phyloP scores from a whole-genome alignment of 2,888 invertebrate species.

The Chorisops tibialis region DNA sequence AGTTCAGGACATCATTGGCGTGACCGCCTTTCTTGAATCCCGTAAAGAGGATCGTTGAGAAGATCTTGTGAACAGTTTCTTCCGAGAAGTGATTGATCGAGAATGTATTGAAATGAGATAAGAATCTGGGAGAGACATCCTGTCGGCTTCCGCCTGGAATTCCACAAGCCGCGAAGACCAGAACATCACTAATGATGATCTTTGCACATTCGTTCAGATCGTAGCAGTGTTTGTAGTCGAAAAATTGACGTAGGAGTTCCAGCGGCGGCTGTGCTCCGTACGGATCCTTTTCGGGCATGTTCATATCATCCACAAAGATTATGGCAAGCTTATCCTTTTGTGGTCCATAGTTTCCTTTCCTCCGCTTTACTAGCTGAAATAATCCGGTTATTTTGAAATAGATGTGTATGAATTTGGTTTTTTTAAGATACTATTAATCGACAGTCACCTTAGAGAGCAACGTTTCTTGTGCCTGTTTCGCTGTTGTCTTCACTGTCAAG shows the following conservation, averaged over 20 bases:
- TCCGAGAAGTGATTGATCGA: conserved; percentile 84
- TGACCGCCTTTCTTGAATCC: conserved; percentile 77
- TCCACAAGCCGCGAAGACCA: conserved; percentile 86
- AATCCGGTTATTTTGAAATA: not conserved
- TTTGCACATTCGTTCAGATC: conserved; percentile 80
- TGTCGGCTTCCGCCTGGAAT: conserved; percentile 91
- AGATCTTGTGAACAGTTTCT: conserved; percentile 85
- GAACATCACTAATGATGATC: conserved; percentile 71
- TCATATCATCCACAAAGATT: conserved; percentile 87
- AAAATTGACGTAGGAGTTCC: conserved; percentile 80
- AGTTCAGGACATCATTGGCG: conserved; percentile 66
- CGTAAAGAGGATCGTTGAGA: conserved; percentile 71
- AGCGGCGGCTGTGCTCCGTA: conserved; percentile 89
- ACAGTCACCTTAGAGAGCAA: conserved; percentile 63
- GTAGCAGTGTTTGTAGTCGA: conserved; percentile 88
- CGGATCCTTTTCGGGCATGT: conserved; percentile 84
- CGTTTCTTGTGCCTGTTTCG: conserved; percentile 84
- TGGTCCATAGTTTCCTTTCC: conserved; percentile 81
- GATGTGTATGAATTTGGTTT: no score
- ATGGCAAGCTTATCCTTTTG: conserved; percentile 75
- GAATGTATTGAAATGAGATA: conserved; percentile 84
- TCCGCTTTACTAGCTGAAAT: conserved; percentile 62
- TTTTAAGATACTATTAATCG: no score
- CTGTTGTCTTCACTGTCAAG: conserved; percentile 83
- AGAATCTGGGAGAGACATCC: conserved; percentile 77